Percentiles rank a stretch among this genome's conserved stretches.
These are phyloP conservation scores for Aphrophora alni DNA, from an alignment of 2,888 invertebrate species.

Conservation along the genomic window DNA sequence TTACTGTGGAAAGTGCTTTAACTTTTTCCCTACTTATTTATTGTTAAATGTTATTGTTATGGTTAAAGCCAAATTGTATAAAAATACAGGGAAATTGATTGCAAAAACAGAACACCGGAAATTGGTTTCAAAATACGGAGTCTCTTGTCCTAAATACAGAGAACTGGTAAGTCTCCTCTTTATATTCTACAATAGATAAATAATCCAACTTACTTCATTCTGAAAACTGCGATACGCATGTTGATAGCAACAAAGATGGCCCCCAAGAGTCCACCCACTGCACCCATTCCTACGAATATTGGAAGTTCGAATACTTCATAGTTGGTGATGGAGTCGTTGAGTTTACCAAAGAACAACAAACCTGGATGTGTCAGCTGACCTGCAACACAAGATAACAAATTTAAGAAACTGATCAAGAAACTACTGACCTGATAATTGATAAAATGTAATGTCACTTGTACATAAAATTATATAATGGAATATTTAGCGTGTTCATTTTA, in stretches of 20 bases:
- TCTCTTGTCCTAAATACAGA: too few species aligned
- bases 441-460: neutral
- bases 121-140: too few species aligned
- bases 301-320: constrained; percentile 58
- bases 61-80: too few species aligned
- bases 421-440: neutral
- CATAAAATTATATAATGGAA: too few species aligned
- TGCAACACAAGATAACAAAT: constrained; percentile 30
- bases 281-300: constrained; percentile 64
- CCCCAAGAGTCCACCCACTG: constrained; percentile 64
- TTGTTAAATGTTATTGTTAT: too few species aligned
- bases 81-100: too few species aligned
- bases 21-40: too few species aligned
- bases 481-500: too few species aligned
- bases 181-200: too few species aligned
- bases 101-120: too few species aligned
- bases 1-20: too few species aligned
- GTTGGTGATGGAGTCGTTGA: constrained; percentile 51
- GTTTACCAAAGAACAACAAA: constrained; percentile 50
- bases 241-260: constrained; percentile 60
- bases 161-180: too few species aligned
- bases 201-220: constrained; percentile 49
- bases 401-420: neutral
- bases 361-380: constrained; percentile 48
- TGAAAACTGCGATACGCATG: constrained; percentile 49